These are phyloP conservation scores for Campylorhamphus procurvoides DNA, from an alignment of 2,113 vertebrate species.

Conservation along the genomic window DNA sequence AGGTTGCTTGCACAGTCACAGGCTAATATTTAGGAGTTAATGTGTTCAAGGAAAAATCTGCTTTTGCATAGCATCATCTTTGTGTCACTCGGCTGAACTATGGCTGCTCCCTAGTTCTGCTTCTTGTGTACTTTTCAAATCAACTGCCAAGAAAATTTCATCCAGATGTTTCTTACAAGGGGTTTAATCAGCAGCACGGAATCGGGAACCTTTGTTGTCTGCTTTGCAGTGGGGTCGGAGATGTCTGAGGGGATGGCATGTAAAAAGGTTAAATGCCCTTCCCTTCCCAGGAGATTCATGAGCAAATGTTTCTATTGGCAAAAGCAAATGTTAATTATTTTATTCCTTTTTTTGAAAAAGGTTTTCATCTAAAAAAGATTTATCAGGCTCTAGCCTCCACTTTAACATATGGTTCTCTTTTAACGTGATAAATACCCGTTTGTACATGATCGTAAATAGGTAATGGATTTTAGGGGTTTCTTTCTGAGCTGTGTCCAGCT, in stretches of 20 bases:
- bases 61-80: slow-evolving; percentile 20
- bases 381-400: slow-evolving; percentile 23
- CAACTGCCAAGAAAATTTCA: slow-evolving; percentile 49
- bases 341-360: slow-evolving; percentile 21
- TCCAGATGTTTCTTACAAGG: slow-evolving; percentile 46
- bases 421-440: slow-evolving; percentile 50
- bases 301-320: slow-evolving; percentile 39
- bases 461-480: slow-evolving; percentile 55
- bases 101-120: slow-evolving; percentile 39
- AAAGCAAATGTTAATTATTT: slow-evolving; percentile 44
- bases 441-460: slow-evolving; percentile 58
- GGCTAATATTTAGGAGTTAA: background rate
- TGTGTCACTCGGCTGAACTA: slow-evolving; percentile 39
- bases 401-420: slow-evolving; percentile 51
- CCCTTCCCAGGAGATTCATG: slow-evolving; percentile 9
- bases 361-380: slow-evolving; percentile 1
- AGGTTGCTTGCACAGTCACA: background rate
- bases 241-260: background rate
- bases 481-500: slow-evolving; percentile 53
- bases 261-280: slow-evolving; percentile 44
- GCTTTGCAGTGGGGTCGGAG: background rate
- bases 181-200: background rate
- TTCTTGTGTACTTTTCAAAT: slow-evolving; percentile 44
- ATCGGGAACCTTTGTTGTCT: slow-evolving; percentile 29
- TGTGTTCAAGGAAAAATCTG: slow-evolving; percentile 28